Percentiles rank a stretch among this genome's conserved stretches.
Conservation (phyloP, 2,888 invertebrate species). For the Eupithecia inturbata region DNA sequence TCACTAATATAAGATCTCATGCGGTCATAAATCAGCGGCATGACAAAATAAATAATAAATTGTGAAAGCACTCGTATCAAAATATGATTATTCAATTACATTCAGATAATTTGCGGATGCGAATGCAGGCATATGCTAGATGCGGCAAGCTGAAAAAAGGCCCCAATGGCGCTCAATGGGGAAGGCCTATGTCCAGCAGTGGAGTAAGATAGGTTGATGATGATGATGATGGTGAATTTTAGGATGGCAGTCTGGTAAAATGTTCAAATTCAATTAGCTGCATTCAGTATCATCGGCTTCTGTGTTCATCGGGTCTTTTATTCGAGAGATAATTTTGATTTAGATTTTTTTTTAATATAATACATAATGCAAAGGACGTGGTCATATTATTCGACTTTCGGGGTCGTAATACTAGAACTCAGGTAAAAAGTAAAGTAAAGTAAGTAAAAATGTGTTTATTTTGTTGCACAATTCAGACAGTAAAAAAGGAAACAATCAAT, state of each 20-base stretch:
- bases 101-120: slow-evolving; percentile 1
- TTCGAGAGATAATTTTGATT: not conserved
- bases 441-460: too few relatives aligned
- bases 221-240: too few relatives aligned
- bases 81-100: slow-evolving; percentile 11
- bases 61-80: slow-evolving; percentile 1
- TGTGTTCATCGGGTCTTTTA: not conserved
- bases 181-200: too few relatives aligned
- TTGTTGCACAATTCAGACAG: too few relatives aligned
- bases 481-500: too few relatives aligned
- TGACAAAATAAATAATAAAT: slow-evolving; percentile 15
- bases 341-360: too few relatives aligned
- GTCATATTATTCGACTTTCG: not conserved
- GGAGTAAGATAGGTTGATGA: too few relatives aligned
- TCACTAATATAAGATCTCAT: too few relatives aligned
- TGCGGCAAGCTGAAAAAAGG: too few relatives aligned
- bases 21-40: not conserved
- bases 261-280: not conserved
- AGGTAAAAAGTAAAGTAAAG: too few relatives aligned
- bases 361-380: not conserved
- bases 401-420: not conserved
- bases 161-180: too few relatives aligned
- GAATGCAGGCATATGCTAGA: too few relatives aligned
- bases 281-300: not conserved
- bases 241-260: not conserved